Evolutionary conservation across 2,113 vertebrate genomes (phyloP), one percentile per base, ranked within the genome.

Genomic region (Microtus pennsylvanicus): DNA sequence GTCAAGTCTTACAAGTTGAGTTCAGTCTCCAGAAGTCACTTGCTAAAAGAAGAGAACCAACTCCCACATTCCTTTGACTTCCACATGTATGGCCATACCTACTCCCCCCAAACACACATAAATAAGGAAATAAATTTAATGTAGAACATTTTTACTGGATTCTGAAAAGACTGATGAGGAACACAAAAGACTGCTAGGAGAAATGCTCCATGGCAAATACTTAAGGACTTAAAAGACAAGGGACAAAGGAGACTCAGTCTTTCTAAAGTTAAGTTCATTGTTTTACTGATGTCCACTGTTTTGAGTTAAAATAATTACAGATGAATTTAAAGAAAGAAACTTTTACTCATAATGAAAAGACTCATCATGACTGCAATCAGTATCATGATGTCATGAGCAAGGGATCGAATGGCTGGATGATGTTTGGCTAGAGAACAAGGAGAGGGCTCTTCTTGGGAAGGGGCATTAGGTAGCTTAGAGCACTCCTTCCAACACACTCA

Each of bases 401-500:
- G 6, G 50, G 30, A 26, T 28, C 16, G 19, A 77, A 63, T 3
- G 24, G 26, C 17, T n/a, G 45, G 33, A 1, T 17, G 61, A 4
- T 4, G 9, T n/a, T 47, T 2, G 35, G 33, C 28, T 35, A 21
- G 22, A 45, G 11, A 3, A 1, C 1, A 14, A 26, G 4, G 67
- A 78, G 9, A 50, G 17, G n/a, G 38, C 2, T 1, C 13, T 24
- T 83, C 6, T 70, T 65, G 9, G 45, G 33, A 86, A 55, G 26
- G 42, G 5, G 2, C 7, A 3, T 42, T 26, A 38, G 45, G 1
- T 4, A 38, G 7, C 28, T 42, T 28, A 1, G 7, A 17, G 5
- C 42, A 14, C 10, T 22, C 5, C 61, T 93, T 69, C 55, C 24
- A 28, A 17, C 1, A 0, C 2, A 1, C n/a, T 28, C 8, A 24